Evolutionary conservation across 2,888 invertebrate species (phyloP).

Genomic region (Trichopria drosophilae): DNA sequence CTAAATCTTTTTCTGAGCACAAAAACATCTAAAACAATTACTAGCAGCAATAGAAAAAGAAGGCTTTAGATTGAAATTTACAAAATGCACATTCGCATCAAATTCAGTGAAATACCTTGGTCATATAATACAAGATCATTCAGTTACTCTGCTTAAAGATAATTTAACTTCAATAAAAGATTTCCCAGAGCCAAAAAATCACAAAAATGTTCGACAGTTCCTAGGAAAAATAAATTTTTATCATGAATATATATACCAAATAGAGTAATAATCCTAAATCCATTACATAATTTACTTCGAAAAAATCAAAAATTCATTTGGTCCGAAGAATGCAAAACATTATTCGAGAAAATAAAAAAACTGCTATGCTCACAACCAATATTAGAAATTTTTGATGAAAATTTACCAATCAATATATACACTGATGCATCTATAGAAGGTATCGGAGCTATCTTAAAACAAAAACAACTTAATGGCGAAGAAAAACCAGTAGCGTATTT

Average conservation of each 20-base stretch:
- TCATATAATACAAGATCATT: conserved; percentile 14
- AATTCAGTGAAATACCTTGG: neutral
- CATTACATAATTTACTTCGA: conserved; percentile 26
- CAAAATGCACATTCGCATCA: conserved; percentile 1
- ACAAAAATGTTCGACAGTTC: conserved; percentile 24
- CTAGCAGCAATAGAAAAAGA: conserved; percentile 28
- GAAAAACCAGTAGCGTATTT: conserved; percentile 33
- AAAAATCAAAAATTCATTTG: conserved; percentile 35
- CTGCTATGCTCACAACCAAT: conserved; percentile 39
- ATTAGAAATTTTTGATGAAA: conserved; percentile 39
- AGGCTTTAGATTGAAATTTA: conserved; percentile 30
- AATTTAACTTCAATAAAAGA: conserved; percentile 30
- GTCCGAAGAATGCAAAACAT: conserved; percentile 34
- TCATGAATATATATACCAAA: conserved; percentile 22
- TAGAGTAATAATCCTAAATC: conserved; percentile 11
- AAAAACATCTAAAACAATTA: conserved; percentile 19
- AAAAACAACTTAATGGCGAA: conserved; percentile 30
- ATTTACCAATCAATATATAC: conserved; percentile 37
- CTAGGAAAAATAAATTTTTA: conserved; percentile 24
- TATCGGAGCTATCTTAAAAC: conserved; percentile 39
- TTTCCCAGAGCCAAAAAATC: conserved; percentile 6
- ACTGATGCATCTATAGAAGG: conserved; percentile 42
- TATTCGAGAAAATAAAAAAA: conserved; percentile 34
- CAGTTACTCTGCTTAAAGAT: conserved; percentile 29
- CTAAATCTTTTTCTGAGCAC: conserved; percentile 21